Percentiles rank a stretch among this genome's conserved stretches.
Evolutionary conservation across 2,113 vertebrate species (phyloP).

Genomic region (Sylvietta virens): DNA sequence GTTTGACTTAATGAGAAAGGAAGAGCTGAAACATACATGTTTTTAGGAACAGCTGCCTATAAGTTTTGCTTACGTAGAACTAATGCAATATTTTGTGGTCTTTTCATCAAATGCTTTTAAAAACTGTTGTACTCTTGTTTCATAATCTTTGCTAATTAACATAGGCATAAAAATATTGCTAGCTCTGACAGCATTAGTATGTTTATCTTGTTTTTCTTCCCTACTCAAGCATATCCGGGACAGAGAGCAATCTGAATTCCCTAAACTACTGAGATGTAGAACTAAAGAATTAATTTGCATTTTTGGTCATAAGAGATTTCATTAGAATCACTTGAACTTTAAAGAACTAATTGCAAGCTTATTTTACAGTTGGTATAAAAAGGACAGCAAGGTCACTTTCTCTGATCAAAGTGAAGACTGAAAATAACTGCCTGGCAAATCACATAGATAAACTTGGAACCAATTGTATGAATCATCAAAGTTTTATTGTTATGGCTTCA

Average conservation of each 20-base stretch:
- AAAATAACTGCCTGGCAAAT: constrained; percentile 20
- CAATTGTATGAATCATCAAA: neutral
- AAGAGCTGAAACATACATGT: neutral
- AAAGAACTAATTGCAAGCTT: constrained; percentile 38
- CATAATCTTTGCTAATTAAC: neutral
- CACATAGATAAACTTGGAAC: neutral
- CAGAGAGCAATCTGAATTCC: neutral
- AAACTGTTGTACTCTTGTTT: neutral
- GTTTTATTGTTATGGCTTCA: constrained; percentile 5
- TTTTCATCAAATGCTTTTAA: neutral
- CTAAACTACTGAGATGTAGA: neutral
- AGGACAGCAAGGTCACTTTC: constrained; percentile 38
- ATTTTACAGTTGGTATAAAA: constrained; percentile 27
- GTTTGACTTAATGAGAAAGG: neutral
- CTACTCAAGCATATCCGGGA: neutral
- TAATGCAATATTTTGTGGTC: neutral
- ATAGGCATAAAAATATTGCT: neutral
- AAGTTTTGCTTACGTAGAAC: neutral
- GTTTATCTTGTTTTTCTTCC: neutral
- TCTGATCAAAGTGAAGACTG: constrained; percentile 42
- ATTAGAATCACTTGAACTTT: constrained; percentile 53
- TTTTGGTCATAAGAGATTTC: constrained; percentile 46
- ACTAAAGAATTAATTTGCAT: constrained; percentile 44
- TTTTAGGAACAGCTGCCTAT: neutral
- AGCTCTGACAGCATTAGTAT: neutral